Evolutionary conservation across 2,113 vertebrate species (phyloP), one percentile per base, ranked within the genome.

Genomic region (Lophotis ruficrista): DNA sequence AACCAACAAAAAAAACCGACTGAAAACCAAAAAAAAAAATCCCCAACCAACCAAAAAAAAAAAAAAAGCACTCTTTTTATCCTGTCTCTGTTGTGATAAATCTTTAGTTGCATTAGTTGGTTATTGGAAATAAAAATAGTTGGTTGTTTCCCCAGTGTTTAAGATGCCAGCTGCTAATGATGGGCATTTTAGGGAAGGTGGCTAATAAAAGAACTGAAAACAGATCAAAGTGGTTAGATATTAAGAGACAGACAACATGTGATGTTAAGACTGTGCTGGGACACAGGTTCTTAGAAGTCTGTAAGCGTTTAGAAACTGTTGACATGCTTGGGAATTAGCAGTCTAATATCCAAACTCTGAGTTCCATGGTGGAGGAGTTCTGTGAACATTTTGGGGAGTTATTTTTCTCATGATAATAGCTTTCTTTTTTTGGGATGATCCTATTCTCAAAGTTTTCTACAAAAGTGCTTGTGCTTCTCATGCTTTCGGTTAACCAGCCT

Each of bases 361-460:
- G 60, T 78, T 64, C 43, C 25, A 14, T 1, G 2, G 12, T 48
- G 30, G 53, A 65, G 13, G 38, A 65, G 16, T 64, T 71, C 30
- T 79, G 5, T 81, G 37, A 64, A 6, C 6, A 12, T 6, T 51
- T 24, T 1, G 8, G 9, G 14, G 4, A 4, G 1, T 2, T 56
- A 28, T 53, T 81, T 88, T 83, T 56, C 38, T 79, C 24, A 37
- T 18, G 23, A 72, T 61, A 38, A 5, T 4, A 61, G 47, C 58
- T 61, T 53, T 54, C 4, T 57, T 70, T 77, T 71, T n/a, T 30
- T n/a, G 24, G 24, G 9, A 78, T 53, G 9, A 45, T 50, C 22
- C 12, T 65, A 0, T 51, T 91, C 41, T 89, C 16, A 45, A 16
- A 56, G 27, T 82, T 87, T 79, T n/a, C 30, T 79, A 15, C 30